Percentiles rank a stretch among this genome's conserved stretches.
Evolutionary conservation across 2,113 vertebrate genomes (phyloP).

Genomic region (Callorhinus ursinus): DNA sequence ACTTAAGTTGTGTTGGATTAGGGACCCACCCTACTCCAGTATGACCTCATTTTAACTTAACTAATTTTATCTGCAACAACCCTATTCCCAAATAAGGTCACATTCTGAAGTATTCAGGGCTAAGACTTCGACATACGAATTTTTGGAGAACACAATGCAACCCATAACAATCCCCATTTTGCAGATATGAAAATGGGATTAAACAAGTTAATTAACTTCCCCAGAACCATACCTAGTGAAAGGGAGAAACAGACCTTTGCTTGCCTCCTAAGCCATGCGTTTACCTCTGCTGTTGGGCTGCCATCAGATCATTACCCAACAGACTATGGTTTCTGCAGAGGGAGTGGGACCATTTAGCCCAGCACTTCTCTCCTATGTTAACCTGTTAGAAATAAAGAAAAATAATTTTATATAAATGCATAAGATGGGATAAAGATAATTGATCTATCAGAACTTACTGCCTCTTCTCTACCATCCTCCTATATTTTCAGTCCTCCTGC

Average conservation of each 20-base stretch:
- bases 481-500: not conserved
- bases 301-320: not conserved
- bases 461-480: not conserved
- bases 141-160: not conserved
- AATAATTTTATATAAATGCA: not conserved
- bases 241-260: not conserved
- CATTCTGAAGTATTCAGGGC: not conserved
- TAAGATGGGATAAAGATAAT: not conserved
- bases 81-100: not conserved
- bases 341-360: not conserved
- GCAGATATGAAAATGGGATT: not conserved
- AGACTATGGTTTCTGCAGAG: not conserved
- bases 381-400: not conserved
- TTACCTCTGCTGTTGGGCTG: not conserved
- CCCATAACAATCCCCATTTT: not conserved
- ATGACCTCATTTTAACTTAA: not conserved
- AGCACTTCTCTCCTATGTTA: not conserved
- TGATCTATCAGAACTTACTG: not conserved
- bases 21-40: not conserved
- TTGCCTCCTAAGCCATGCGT: not conserved
- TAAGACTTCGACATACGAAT: not conserved
- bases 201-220: not conserved
- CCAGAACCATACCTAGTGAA: not conserved
- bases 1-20: not conserved
- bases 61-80: not conserved